These are phyloP conservation scores for Crotalus helleri DNA, from an alignment of 2,113 vertebrate genomes.

Conservation along the genomic window DNA sequence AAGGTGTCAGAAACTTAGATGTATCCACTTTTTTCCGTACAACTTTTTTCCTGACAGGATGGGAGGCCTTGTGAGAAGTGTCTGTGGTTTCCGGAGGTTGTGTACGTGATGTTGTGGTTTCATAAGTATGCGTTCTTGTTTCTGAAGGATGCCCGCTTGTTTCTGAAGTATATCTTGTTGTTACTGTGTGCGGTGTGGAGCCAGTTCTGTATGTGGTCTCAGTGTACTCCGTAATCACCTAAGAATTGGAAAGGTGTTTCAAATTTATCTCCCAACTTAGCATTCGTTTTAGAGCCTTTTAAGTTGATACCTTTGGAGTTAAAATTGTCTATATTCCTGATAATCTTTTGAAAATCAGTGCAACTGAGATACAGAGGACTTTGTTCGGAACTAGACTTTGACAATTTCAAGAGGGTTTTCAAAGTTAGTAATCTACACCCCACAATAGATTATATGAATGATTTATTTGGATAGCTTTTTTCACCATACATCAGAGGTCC, in stretches of 20 bases:
- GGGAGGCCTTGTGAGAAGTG: conserved; percentile 53
- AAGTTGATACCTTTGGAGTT: background rate
- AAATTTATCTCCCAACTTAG: background rate
- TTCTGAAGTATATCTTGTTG: conserved; percentile 2
- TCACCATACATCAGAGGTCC: background rate
- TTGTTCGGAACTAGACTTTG: background rate
- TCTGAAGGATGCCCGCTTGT: background rate
- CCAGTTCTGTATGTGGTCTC: conserved; percentile 39
- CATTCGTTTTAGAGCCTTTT: background rate
- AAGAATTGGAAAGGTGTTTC: background rate
- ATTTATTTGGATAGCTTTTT: background rate
- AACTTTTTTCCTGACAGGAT: conserved; percentile 74
- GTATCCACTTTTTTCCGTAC: conserved; percentile 85
- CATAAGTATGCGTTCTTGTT: background rate
- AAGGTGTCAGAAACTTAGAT: conserved; percentile 96
- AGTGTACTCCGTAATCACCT: conserved; percentile 56
- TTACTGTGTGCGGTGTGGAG: background rate
- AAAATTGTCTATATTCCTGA: background rate
- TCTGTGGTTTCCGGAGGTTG: background rate
- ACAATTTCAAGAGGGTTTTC: background rate
- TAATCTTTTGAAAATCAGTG: background rate
- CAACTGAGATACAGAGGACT: background rate
- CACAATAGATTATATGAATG: background rate
- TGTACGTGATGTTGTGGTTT: background rate
- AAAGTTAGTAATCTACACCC: background rate